Conservation (phyloP, 37 sponge, comb jelly and placozoan species). For the Ephydatia muelleri region DNA sequence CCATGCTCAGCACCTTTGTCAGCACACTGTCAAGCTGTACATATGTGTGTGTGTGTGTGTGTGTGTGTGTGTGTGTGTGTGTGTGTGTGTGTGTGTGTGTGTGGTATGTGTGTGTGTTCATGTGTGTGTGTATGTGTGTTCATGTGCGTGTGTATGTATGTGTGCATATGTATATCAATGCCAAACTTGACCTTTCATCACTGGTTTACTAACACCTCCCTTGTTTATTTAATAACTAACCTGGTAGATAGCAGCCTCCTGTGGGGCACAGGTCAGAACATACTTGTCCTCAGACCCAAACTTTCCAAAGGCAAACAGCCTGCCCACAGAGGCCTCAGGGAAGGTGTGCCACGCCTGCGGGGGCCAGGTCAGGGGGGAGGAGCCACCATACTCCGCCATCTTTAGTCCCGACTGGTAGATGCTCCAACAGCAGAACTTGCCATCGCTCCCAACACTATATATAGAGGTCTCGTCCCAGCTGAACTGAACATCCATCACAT, state of each 20-base stretch:
- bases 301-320: conserved; percentile 78
- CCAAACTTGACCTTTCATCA: no score
- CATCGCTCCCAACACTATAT: conserved; percentile 80
- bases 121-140: neutral
- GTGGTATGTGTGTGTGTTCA: neutral
- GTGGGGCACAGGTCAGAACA: conserved; percentile 66
- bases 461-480: conserved; percentile 91
- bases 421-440: conserved; percentile 80
- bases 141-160: neutral
- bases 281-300: conserved; percentile 61
- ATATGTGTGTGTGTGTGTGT: neutral
- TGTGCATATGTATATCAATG: neutral
- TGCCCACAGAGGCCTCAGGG: conserved; percentile 34
- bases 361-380: neutral
- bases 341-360: neutral
- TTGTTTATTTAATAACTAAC: conserved; percentile 11
- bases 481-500: conserved; percentile 86
- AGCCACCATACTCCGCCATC: neutral
- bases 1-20: conserved; percentile 37
- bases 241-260: conserved; percentile 66
- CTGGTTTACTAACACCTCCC: no score
- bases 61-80: neutral
- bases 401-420: conserved; percentile 58
- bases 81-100: neutral
- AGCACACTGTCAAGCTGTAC: conserved; percentile 7